Evolutionary conservation across 2,888 invertebrate genomes (phyloP).

Genomic region (Cacoxenus indagator): DNA sequence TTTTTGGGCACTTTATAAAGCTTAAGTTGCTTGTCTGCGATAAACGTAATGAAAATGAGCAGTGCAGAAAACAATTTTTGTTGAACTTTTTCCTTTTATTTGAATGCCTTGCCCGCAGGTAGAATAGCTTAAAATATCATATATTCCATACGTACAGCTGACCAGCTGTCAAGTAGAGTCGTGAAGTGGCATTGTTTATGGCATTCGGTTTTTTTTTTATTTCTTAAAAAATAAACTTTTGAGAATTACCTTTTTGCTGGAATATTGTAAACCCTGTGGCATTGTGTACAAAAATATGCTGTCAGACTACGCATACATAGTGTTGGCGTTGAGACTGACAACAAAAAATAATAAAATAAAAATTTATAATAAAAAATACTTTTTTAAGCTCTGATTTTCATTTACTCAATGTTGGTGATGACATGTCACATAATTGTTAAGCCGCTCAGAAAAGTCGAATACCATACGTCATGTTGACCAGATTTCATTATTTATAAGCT

Average conservation of each 20-base stretch:
- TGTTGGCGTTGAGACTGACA: too few species aligned
- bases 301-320: background rate
- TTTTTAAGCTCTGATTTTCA: background rate
- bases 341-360: too few species aligned
- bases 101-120: background rate
- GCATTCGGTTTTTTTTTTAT: too few species aligned
- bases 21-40: constrained; percentile 28
- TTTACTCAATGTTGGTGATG: background rate
- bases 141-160: background rate
- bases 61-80: background rate
- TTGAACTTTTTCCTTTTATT: background rate
- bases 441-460: background rate
- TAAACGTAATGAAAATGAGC: background rate
- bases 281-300: background rate
- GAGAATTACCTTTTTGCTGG: background rate
- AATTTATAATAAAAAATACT: background rate
- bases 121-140: background rate
- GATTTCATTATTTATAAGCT: constrained; percentile 38
- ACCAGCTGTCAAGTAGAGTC: constrained; percentile 2
- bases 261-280: background rate
- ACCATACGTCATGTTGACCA: constrained; percentile 49
- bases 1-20: constrained; percentile 42
- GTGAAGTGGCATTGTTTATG: constrained; percentile 14
- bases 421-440: background rate
- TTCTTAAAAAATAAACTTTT: background rate